A percentile compares a stretch with the other conserved stretches of the same genome.
Evolutionary conservation across 2,888 invertebrate species (phyloP).

Genomic region (Antheraea assamensis): DNA sequence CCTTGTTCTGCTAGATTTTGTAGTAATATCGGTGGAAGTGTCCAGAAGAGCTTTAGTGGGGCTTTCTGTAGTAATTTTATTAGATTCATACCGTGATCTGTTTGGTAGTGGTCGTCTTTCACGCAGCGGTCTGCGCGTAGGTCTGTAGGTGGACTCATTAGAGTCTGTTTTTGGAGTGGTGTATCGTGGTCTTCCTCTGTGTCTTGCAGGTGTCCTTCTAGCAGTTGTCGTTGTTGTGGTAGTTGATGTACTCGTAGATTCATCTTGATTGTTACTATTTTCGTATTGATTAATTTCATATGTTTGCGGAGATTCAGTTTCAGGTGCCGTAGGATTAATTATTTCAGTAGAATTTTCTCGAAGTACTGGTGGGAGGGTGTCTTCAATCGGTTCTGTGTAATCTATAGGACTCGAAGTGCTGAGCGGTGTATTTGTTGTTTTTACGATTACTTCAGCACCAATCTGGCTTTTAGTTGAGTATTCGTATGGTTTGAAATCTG

Average conservation of each 20-base stretch:
- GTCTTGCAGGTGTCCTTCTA: conserved; percentile 58
- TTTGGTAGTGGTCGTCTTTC: conserved; percentile 75
- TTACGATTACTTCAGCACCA: conserved; percentile 36
- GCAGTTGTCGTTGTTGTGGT: conserved; percentile 66
- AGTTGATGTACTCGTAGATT: conserved; percentile 47
- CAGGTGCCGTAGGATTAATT: conserved; percentile 43
- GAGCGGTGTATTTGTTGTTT: conserved; percentile 30
- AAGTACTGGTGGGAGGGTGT: conserved; percentile 43
- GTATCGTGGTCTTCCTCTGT: conserved; percentile 69
- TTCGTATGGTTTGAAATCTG: conserved; percentile 55
- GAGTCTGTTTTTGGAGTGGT: conserved; percentile 67
- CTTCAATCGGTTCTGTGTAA: conserved; percentile 43
- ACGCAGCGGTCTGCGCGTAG: conserved; percentile 77
- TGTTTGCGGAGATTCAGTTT: conserved; percentile 45
- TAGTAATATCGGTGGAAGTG: conserved; percentile 60
- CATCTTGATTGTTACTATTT: conserved; percentile 44
- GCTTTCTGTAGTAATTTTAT: conserved; percentile 68
- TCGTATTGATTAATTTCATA: conserved; percentile 58
- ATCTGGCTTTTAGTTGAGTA: conserved; percentile 52
- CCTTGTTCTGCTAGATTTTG: conserved; percentile 50
- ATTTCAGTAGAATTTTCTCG: conserved; percentile 46
- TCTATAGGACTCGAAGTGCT: conserved; percentile 37
- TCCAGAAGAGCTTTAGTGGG: conserved; percentile 50
- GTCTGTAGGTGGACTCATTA: conserved; percentile 66
- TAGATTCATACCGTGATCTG: conserved; percentile 65